Conservation (phyloP, 2,113 vertebrate genomes). For the Platanista minor region DNA sequence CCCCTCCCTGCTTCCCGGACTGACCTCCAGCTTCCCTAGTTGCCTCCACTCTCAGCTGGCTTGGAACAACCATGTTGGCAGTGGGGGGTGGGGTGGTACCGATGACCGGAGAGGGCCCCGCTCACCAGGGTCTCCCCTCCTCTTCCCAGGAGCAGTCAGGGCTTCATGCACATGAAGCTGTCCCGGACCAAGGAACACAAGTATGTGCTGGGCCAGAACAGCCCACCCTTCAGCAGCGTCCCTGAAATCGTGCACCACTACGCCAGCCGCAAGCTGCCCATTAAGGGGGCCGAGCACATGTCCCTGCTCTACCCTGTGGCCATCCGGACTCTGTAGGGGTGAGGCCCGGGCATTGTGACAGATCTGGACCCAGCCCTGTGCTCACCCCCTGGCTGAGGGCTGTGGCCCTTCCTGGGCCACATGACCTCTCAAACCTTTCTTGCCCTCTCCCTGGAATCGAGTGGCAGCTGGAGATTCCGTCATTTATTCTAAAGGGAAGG, state of each 20-base stretch:
- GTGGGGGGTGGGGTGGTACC: not conserved
- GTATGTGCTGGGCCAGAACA: conserved; percentile 97
- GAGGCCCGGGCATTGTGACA: not conserved
- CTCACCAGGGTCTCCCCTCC: conserved; percentile 49
- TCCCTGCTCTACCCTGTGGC: conserved; percentile 97
- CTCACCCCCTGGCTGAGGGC: not conserved
- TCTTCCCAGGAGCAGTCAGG: conserved; percentile 93
- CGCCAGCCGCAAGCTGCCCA: conserved; percentile 97
- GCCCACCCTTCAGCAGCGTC: conserved; percentile 95
- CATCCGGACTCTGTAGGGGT: conserved; percentile 92
- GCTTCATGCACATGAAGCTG: conserved; percentile 99
- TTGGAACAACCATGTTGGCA: not conserved
- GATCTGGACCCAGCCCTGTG: not conserved
- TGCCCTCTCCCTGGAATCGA: not conserved
- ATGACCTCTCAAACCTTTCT: not conserved
- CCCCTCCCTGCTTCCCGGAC: not conserved
- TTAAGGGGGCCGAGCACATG: conserved; percentile 98
- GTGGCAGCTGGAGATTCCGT: conserved; percentile 41
- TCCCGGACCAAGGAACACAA: conserved; percentile 95
- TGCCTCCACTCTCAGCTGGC: not conserved
- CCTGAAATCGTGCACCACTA: conserved; percentile 98
- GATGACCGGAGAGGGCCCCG: not conserved
- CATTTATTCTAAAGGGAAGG: conserved; percentile 68
- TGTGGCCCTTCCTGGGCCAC: not conserved
- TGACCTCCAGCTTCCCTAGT: not conserved